Base-by-base conservation (phyloP, 2,113 vertebrate genomes). In the Amphilophus citrinellus region DNA sequence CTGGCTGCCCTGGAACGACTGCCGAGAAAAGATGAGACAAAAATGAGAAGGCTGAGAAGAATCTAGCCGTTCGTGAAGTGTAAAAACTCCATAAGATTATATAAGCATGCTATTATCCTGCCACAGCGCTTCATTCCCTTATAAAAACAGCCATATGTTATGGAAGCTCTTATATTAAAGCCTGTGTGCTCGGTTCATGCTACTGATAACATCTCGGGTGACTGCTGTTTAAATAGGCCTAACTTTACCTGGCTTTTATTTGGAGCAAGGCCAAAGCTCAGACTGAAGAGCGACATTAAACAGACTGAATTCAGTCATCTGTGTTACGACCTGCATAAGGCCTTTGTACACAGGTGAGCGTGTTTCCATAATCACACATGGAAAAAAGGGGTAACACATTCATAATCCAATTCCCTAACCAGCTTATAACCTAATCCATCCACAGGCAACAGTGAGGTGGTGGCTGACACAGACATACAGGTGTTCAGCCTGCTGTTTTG, bases 1-100 rank as follows among this genome's bases (percentile, higher is more conserved):
- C 18, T 98, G 97, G 95, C 97, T 98, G 83, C 98, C 98, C 94
- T 98, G 98, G 95, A 98, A 98, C 82, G 97, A 98, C 98, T 98
- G 96, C 76, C 76, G 56, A 87, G 59, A 84, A 59, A 80, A 80
- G 22, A 88, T 17, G 20, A 91, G 39, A 87, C 53, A 44, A 60
- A 59, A 57, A 88, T 84, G 3, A 81, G 75, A 60, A 53, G 42
- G 66, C 27, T 81, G 20, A 82, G 60, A 78, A 66, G 63, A 82
- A 79, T 10, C 32, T 6, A 17, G 14, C 30, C 14, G 50, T 71
- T 85, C 2, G 76, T 60, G 30, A 15, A 59, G 7, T 47, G 22
- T 22, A 39, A 77, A 39, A 20, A 53, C 15, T 32, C 68, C 56
- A 50, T 20, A 73, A 73, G 47, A 73, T 56, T 73, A 73, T n/a